A percentile compares a stretch with the other conserved stretches of the same genome.
These are phyloP conservation scores for Corythornis leucogaster DNA, from an alignment of 2,797 vertebrate genomes.

Conservation along the genomic window DNA sequence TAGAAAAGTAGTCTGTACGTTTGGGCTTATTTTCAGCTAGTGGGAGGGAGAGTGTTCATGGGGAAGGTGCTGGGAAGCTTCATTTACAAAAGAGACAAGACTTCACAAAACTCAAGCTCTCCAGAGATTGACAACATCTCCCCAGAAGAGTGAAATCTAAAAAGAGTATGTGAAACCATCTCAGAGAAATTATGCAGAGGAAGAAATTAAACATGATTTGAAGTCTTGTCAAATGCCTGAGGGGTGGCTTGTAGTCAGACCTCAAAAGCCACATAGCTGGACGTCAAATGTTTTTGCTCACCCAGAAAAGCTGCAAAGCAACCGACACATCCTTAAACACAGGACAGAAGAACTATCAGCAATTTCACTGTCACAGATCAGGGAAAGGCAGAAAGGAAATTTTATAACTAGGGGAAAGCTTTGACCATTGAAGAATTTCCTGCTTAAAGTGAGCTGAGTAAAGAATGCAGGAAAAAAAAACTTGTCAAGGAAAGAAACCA, in stretches of 20 bases:
- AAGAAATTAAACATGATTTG: not conserved
- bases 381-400: not conserved
- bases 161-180: not conserved
- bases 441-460: not conserved
- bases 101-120: not conserved
- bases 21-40: not conserved
- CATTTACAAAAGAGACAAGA: not conserved
- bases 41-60: not conserved
- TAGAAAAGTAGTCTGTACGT: not conserved
- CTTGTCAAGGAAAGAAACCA: not conserved
- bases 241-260: not conserved
- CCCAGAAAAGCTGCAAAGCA: not conserved
- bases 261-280: not conserved
- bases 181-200: not conserved
- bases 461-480: not conserved
- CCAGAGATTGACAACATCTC: not conserved
- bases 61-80: not conserved
- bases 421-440: not conserved
- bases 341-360: not conserved
- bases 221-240: not conserved
- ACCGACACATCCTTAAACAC: not conserved
- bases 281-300: not conserved
- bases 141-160: not conserved
- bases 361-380: not conserved
- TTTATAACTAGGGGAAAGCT: not conserved